Evolutionary conservation across 2,888 invertebrate species (phyloP), one percentile per base, ranked within the genome.

Genomic region (Leptodirus hochenwartii): DNA sequence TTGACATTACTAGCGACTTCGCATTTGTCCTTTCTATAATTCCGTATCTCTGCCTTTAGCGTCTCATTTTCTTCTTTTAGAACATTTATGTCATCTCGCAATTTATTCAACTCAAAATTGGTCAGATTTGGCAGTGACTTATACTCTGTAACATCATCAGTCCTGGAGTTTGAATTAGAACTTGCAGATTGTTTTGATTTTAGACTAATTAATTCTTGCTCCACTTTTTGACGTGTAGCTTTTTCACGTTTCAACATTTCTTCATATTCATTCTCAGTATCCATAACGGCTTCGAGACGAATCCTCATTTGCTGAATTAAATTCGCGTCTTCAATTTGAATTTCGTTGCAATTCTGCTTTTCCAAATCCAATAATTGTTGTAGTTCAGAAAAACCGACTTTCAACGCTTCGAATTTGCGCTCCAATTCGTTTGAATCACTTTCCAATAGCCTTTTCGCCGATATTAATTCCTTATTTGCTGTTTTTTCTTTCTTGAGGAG

Each of bases 221-320:
- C 55, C 5, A 53, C 31, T 2, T 40, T 38, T 17, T 40, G 34
- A 27, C 60, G 60, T 39, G 70, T 66, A 4, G 33, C 54, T 51
- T 30, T 65, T 58, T 69, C 61, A 15, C 56, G 50, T 25, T 66
- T 63, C 23, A 76, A 52, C 5, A 66, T 51, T 28, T 64, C 64
- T 39, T 71, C 69, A 17, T 74, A 50, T 39, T 71, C 66, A 22
- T 65, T 58, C 42, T 78, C 75, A 2, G 65, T 64, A 24, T 67
- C 63, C 46, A 77, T 54, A 1, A 70, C 66, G 1, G 62, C 61
- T 39, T 78, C 72, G 4, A 81, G 49, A 0, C 69, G 63, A 34
- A 66, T 61, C 39, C 71, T 62, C 41, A 76, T 57, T 31, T 71
- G 67, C 43, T 69, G 62, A 37, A 76, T 69, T 48, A 74, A 64